These are phyloP conservation scores for Agonum fuliginosum DNA, from an alignment of 2,888 invertebrate species.

Conservation along the genomic window DNA sequence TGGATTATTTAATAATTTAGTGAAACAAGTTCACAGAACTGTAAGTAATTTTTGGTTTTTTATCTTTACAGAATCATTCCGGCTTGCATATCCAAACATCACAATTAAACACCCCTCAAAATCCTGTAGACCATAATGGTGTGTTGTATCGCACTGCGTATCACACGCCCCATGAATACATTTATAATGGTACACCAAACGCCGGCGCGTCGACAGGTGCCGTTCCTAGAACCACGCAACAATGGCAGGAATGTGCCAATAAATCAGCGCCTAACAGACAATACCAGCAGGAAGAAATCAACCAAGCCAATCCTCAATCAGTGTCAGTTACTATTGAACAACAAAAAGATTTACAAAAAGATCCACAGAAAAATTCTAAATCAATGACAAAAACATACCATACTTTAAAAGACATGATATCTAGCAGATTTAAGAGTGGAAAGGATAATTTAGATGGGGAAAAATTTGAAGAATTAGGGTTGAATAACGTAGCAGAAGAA, in stretches of 20 bases:
- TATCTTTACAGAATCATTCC: conserved; percentile 62
- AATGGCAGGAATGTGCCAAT: conserved; percentile 71
- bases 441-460: conserved; percentile 75
- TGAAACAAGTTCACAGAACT: conserved; percentile 20
- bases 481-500: conserved; percentile 80
- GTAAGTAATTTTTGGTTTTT: conserved; percentile 1
- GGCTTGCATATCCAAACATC: conserved; percentile 72
- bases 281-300: conserved; percentile 67
- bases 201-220: conserved; percentile 68
- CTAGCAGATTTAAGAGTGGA: conserved; percentile 83
- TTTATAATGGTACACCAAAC: conserved; percentile 70
- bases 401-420: conserved; percentile 89
- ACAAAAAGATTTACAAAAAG: conserved; percentile 76
- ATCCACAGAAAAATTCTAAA: conserved; percentile 76
- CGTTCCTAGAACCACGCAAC: conserved; percentile 68
- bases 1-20: neutral
- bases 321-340: conserved; percentile 78
- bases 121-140: conserved; percentile 72
- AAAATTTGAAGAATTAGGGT: conserved; percentile 76
- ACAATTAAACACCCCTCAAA: conserved; percentile 72
- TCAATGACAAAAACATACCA: conserved; percentile 88
- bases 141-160: conserved; percentile 76
- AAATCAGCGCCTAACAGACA: conserved; percentile 69
- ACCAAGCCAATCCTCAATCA: conserved; percentile 71
- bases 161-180: conserved; percentile 75